Percentiles rank a stretch among this genome's conserved stretches.
These are phyloP conservation scores for Galeruca laticollis DNA, from an alignment of 2,888 invertebrate species.

Conservation along the genomic window DNA sequence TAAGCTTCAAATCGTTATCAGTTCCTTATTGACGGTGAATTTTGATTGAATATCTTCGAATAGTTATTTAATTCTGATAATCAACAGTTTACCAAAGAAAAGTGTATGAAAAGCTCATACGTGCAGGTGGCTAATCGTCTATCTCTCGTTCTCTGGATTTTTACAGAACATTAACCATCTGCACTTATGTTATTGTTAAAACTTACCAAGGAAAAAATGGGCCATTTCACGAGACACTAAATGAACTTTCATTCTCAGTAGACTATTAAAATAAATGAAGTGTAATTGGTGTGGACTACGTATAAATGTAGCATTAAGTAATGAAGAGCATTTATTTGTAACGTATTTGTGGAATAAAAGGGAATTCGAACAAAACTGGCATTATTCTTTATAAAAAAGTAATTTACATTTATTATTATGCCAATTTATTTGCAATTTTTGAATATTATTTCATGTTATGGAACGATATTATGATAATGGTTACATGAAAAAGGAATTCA, in stretches of 20 bases:
- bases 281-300: neutral
- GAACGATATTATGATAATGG: no score
- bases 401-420: no score
- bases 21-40: no score
- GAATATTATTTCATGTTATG: no score
- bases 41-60: no score
- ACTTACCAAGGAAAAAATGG: neutral
- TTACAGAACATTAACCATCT: conserved; percentile 4
- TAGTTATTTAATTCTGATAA: no score
- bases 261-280: neutral
- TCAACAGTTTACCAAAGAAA: no score
- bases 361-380: neutral
- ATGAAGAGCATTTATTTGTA: neutral
- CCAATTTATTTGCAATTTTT: no score
- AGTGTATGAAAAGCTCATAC: neutral
- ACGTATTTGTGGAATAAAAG: neutral
- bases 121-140: conserved; percentile 14
- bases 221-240: neutral
- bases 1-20: no score
- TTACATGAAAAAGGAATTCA: no score
- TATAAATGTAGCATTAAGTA: neutral
- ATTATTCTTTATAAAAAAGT: no score
- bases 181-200: conserved; percentile 9
- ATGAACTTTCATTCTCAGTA: neutral
- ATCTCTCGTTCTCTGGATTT: neutral